Base-by-base conservation (phyloP, 2,797 vertebrate genomes). In the Scleropages formosus region DNA sequence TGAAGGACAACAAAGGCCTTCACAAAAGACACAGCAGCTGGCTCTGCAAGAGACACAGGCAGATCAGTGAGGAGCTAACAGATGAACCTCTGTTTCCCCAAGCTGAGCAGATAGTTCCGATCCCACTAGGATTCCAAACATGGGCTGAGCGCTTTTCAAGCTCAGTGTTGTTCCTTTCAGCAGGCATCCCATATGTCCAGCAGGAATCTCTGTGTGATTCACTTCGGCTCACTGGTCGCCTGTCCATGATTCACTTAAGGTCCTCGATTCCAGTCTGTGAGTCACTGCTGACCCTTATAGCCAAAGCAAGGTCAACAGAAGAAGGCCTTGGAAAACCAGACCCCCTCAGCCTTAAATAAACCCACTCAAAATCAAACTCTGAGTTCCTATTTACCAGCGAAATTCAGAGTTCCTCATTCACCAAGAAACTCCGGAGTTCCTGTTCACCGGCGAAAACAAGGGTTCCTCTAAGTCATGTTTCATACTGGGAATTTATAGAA, bases 171-270 rank as follows among this genome's bases (percentile, higher is more conserved):
- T 56, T 56, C 11, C 53, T 56, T 18, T 18, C 53, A 56, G 7
- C 22, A 61, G 9, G 53, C 39, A 63, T 58, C 49, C 22, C 18
- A 18, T 63, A 3, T 51, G 65, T 65, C 56, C 61, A 18, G 58
- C 22, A 20, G 31, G 53, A n/a, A 11, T 49, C 73, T 46, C 62
- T 60, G 74, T 60, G 31, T 75, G 74, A 75, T 53, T 75, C 75
- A 72, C 47, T 22, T n/a, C 44, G 58, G 63, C 64, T 9, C 67
- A 67, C 64, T 58, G 56, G 65, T 61, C 31, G 22, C 53, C 56
- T 58, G 13, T 68, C 65, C 12, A 44, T 75, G 74, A 75, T 53
- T 75, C 68, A 77, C 26, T 64, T 72, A 47, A 53, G 74, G 53
- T 51, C 8, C 31, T 22, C 11, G 46, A 22, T 31, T 27, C 46